phyloP scores from a whole-genome alignment of 2,797 vertebrate species.

The Rhodeus uyekii region DNA sequence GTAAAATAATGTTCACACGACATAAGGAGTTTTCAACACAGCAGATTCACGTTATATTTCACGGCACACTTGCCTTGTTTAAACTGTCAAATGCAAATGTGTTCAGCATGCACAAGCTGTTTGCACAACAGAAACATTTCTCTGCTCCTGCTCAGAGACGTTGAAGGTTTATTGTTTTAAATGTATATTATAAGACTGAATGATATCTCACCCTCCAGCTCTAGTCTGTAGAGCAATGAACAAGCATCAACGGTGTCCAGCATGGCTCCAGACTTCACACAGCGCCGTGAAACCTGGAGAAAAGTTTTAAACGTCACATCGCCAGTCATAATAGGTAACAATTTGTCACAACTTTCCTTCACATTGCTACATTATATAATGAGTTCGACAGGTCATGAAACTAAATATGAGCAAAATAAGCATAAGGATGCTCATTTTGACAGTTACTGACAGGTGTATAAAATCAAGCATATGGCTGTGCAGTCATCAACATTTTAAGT shows the following conservation, averaged over 20 bases:
- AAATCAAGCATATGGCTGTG: neutral
- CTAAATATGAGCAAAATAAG: neutral
- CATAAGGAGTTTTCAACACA: neutral
- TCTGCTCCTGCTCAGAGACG: neutral
- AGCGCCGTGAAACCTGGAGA: slow-evolving; percentile 78
- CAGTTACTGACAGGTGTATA: neutral
- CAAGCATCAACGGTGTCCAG: slow-evolving; percentile 85
- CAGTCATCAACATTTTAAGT: neutral
- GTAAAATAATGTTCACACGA: neutral
- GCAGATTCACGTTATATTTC: neutral
- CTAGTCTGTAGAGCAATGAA: slow-evolving; percentile 89
- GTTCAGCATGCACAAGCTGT: neutral
- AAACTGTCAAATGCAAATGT: slow-evolving; percentile 13
- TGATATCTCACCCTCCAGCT: slow-evolving; percentile 86
- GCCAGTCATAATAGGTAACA: neutral
- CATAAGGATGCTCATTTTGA: neutral
- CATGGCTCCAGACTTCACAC: slow-evolving; percentile 77
- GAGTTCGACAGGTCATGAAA: neutral
- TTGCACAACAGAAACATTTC: neutral
- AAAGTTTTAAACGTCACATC: neutral
- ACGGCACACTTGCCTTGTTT: neutral
- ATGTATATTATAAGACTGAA: neutral
- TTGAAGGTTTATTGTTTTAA: neutral
- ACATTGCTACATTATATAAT: neutral
- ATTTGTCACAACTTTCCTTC: neutral